A percentile compares a stretch with the other conserved stretches of the same genome.
phyloP scores from a whole-genome alignment of 2,888 invertebrate species.

The Bembecia ichneumoniformis region DNA sequence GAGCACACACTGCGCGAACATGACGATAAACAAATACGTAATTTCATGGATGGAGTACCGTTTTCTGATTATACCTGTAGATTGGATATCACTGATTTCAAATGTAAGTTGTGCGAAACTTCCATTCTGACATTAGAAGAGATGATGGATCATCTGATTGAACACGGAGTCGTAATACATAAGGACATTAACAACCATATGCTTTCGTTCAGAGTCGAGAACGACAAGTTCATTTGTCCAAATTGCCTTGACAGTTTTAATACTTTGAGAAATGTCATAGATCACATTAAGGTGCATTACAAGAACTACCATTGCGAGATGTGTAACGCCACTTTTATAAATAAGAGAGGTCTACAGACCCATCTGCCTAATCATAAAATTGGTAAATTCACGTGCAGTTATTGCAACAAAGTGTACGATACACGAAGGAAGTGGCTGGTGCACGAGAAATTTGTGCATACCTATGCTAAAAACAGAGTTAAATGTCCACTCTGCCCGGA shows the following conservation, averaged over 20 bases:
- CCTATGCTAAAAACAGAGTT: neutral
- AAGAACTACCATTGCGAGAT: constrained; percentile 3
- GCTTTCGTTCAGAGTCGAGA: constrained; percentile 28
- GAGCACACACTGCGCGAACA: constrained; percentile 1
- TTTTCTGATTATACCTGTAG: constrained; percentile 39
- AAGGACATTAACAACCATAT: constrained; percentile 46
- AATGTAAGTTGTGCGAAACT: constrained; percentile 33
- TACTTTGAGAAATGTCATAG: constrained; percentile 15
- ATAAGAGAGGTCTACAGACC: constrained; percentile 1
- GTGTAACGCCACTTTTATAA: constrained; percentile 18
- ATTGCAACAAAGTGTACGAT: constrained; percentile 14
- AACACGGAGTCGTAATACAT: constrained; percentile 34
- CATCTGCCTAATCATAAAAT: constrained; percentile 14
- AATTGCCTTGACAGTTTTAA: constrained; percentile 21
- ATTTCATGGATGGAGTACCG: constrained; percentile 15
- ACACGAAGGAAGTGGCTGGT: constrained; percentile 11
- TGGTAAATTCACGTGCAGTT: constrained; percentile 19
- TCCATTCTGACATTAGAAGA: constrained; percentile 26
- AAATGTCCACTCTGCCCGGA: constrained; percentile 21
- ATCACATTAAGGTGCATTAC: constrained; percentile 2
- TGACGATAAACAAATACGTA: constrained; percentile 10
- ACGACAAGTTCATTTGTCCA: constrained; percentile 21
- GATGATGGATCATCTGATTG: constrained; percentile 38
- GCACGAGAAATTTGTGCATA: constrained; percentile 16
- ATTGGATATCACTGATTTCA: constrained; percentile 38